Evolutionary conservation across 2,797 vertebrate genomes (phyloP), one percentile per base, ranked within the genome.

Genomic region (Enteromius fasciolatus): DNA sequence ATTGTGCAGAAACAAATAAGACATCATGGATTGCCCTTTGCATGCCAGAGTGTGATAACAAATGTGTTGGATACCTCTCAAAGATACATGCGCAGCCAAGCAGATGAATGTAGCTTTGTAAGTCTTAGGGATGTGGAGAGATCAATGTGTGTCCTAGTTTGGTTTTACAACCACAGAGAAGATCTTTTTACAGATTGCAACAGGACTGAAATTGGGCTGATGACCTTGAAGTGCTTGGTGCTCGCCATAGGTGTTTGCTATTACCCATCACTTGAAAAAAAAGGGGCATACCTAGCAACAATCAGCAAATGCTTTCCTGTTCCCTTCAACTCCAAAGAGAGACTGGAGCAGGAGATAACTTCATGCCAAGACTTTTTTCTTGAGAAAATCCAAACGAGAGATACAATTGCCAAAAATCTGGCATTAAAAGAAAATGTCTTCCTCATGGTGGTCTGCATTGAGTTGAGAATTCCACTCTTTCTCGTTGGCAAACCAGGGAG

Each of bases 381-480:
- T 2, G 1, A 90, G 54, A 92, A 93, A 68, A 85, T 96, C 80
- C 3, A 90, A 36, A 90, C 93, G 52, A 90, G 92, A 15, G 86
- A 91, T 61, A 94, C 91, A 0, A 94, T 94, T 14, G 95, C 95
- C 6, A 92, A 93, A 89, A 96, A 96, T 52, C 72, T 87, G 5
- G 95, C 95, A 0, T 91, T 96, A 36, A 94, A 92, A 90, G 95
- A 96, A 82, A 96, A 96, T 48, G 94, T 96, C 72, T 96, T 96
- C 82, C 93, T 96, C 77, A 95, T 96, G 94, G 93, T 96, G 44
- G 84, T 96, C 68, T 96, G 95, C 88, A 93, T 95, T 81, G 94
- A 96, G 87, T 91, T 95, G 81, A 93, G 92, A 61, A 93, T 96
- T 77, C 95, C 95, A 0, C 94, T 96, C 23, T 96, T 96, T 81